These are phyloP conservation scores for Caenorhabditis plicata DNA, from an alignment of 2,888 invertebrate species.

Conservation along the genomic window DNA sequence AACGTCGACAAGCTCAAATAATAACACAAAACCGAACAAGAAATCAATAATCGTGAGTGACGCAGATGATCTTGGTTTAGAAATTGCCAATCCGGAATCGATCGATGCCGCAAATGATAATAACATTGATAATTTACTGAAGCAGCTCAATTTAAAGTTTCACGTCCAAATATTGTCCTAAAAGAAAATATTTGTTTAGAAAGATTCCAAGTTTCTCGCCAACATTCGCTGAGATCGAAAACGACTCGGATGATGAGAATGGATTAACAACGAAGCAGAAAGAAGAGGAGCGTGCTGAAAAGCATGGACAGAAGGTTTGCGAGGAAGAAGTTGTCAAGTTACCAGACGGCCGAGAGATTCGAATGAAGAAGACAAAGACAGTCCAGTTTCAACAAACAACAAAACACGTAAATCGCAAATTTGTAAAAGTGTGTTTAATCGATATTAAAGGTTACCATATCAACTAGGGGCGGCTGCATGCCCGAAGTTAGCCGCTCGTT, in stretches of 20 bases:
- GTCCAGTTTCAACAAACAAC: slow-evolving; percentile 55
- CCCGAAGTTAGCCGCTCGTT: slow-evolving; percentile 47
- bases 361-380: slow-evolving; percentile 57
- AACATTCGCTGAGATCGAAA: slow-evolving; percentile 46
- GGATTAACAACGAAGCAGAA: slow-evolving; percentile 57
- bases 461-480: slow-evolving; percentile 50
- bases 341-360: slow-evolving; percentile 55
- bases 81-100: slow-evolving; percentile 26
- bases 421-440: neutral
- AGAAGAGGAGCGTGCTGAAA: slow-evolving; percentile 57
- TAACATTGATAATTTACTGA: slow-evolving; percentile 49
- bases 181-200: slow-evolving; percentile 35
- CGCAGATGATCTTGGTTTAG: slow-evolving; percentile 16
- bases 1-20: slow-evolving; percentile 13
- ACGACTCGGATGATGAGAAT: slow-evolving; percentile 57
- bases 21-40: neutral
- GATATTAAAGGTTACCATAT: slow-evolving; percentile 43
- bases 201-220: slow-evolving; percentile 59
- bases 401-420: slow-evolving; percentile 43
- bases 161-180: neutral
- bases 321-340: slow-evolving; percentile 58
- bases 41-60: slow-evolving; percentile 4
- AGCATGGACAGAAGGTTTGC: slow-evolving; percentile 57
- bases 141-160: slow-evolving; percentile 51
- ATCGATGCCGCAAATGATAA: too few species aligned